phyloP scores from a whole-genome alignment of 2,797 vertebrate species.

The Bovichtus variegatus region DNA sequence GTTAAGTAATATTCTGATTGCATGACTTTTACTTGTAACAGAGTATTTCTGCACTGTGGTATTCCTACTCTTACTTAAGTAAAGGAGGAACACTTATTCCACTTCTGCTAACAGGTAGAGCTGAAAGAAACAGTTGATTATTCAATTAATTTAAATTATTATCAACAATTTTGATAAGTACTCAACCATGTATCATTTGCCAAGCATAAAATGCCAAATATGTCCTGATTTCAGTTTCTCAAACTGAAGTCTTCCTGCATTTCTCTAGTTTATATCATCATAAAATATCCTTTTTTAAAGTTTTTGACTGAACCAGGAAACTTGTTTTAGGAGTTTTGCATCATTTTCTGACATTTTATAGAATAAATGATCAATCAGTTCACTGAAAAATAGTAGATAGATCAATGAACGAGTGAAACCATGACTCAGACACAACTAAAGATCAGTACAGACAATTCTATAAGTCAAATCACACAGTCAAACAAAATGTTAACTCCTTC shows the following conservation, averaged over 20 bases:
- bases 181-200: neutral
- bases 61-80: neutral
- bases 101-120: neutral
- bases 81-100: no score
- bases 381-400: neutral
- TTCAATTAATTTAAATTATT: neutral
- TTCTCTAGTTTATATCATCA: neutral
- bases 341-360: neutral
- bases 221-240: neutral
- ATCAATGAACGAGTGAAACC: neutral
- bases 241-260: neutral
- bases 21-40: neutral
- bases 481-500: neutral
- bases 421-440: neutral
- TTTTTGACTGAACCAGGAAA: neutral
- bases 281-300: neutral
- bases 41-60: neutral
- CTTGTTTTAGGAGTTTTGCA: neutral
- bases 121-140: neutral
- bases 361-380: neutral
- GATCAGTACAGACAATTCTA: neutral
- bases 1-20: neutral
- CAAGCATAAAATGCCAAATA: neutral
- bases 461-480: neutral
- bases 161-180: neutral